Conservation (phyloP, 2,113 vertebrate genomes). For the Nematolebias whitei region DNA sequence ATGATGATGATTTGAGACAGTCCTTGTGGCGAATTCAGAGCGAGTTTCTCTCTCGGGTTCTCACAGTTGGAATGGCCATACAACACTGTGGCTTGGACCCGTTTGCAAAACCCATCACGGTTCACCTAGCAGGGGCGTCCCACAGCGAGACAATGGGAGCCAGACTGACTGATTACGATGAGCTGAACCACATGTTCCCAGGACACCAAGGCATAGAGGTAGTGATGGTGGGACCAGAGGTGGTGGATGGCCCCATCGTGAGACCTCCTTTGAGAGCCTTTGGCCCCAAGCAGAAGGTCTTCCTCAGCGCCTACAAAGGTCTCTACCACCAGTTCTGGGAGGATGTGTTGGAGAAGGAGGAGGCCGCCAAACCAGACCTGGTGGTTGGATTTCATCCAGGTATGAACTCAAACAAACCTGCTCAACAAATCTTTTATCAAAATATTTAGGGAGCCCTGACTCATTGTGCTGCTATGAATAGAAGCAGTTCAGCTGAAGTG, state of each 20-base stretch:
- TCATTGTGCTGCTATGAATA: slow-evolving; percentile 18
- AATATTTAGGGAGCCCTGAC: neutral
- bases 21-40: slow-evolving; percentile 88
- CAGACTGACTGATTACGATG: slow-evolving; percentile 84
- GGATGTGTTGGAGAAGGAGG: slow-evolving; percentile 84
- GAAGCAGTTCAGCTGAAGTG: slow-evolving; percentile 28
- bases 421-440: neutral
- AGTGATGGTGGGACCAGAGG: slow-evolving; percentile 92
- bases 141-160: slow-evolving; percentile 90
- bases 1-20: slow-evolving; percentile 79
- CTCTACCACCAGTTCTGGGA: slow-evolving; percentile 98
- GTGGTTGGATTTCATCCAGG: slow-evolving; percentile 95
- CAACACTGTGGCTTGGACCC: slow-evolving; percentile 79
- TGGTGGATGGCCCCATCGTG: slow-evolving; percentile 82
- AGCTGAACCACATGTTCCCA: slow-evolving; percentile 88
- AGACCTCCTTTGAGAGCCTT: slow-evolving; percentile 80
- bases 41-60: slow-evolving; percentile 87
- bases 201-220: slow-evolving; percentile 86
- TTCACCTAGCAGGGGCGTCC: slow-evolving; percentile 90
- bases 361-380: slow-evolving; percentile 84
- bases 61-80: slow-evolving; percentile 85
- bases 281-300: slow-evolving; percentile 79
- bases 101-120: slow-evolving; percentile 78
- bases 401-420: slow-evolving; percentile 55
- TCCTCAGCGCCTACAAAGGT: slow-evolving; percentile 88